phyloP scores from a whole-genome alignment of 2,888 invertebrate genomes.

The Margaritifera margaritifera region DNA sequence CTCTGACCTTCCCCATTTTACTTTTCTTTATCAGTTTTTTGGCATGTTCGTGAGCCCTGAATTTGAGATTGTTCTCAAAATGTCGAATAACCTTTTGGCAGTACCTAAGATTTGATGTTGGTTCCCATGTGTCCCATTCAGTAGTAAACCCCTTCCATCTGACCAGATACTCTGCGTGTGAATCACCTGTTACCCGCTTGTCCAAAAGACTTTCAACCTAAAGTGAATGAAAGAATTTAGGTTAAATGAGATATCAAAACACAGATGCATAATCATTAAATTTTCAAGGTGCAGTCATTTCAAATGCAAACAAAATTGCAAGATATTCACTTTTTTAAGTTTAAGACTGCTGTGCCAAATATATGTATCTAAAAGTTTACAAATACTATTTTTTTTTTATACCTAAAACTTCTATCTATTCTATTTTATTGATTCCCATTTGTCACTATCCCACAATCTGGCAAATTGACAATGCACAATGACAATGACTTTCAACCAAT shows the following conservation, averaged over 20 bases:
- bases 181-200: slow-evolving; percentile 30
- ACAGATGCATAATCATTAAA: neutral
- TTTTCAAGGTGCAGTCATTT: no score
- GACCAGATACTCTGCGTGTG: slow-evolving; percentile 52
- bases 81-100: slow-evolving; percentile 43
- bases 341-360: no score
- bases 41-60: slow-evolving; percentile 9
- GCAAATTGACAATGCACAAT: no score
- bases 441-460: no score
- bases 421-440: no score
- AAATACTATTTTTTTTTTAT: no score
- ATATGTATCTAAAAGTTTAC: no score
- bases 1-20: slow-evolving; percentile 16
- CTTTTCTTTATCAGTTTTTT: slow-evolving; percentile 30
- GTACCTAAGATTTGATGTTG: slow-evolving; percentile 47
- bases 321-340: no score
- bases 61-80: slow-evolving; percentile 36
- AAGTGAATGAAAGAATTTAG: slow-evolving; percentile 13
- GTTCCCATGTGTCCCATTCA: slow-evolving; percentile 67
- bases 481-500: no score
- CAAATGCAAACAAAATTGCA: no score
- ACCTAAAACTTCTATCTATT: no score
- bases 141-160: slow-evolving; percentile 61
- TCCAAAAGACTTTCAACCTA: slow-evolving; percentile 54
- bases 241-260: neutral